phyloP scores from a whole-genome alignment of 2,888 invertebrate species.

The Polydrusus pterygomalis region DNA sequence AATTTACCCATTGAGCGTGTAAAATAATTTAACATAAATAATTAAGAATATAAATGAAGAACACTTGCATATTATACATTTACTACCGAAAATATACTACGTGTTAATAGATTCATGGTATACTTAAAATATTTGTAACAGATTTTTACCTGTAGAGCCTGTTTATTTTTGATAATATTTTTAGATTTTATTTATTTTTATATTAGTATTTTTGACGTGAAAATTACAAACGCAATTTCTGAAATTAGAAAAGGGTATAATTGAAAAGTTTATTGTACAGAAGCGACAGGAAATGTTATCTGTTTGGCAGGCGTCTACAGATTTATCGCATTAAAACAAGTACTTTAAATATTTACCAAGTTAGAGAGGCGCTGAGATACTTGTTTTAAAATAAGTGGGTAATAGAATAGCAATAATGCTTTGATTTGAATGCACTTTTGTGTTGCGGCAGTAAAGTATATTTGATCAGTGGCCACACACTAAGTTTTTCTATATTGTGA shows the following conservation, averaged over 20 bases:
- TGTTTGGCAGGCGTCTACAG: constrained; percentile 34
- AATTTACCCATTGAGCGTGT: not conserved
- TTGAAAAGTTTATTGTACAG: constrained; percentile 30
- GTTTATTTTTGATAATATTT: constrained; percentile 25
- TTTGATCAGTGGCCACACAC: not conserved
- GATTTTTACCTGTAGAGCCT: constrained; percentile 14
- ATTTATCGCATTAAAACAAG: constrained; percentile 34
- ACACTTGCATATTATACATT: constrained; percentile 10
- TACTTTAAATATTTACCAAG: constrained; percentile 23
- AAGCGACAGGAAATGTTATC: constrained; percentile 28
- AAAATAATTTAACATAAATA: constrained; percentile 49
- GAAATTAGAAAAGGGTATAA: constrained; percentile 29
- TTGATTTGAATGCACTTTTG: not conserved
- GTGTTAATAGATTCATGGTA: constrained; percentile 18
- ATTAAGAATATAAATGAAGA: constrained; percentile 4
- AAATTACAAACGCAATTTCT: constrained; percentile 26
- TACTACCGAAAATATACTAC: constrained; percentile 3
- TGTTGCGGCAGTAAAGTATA: not conserved
- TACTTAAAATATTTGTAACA: constrained; percentile 15
- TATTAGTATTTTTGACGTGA: constrained; percentile 9
- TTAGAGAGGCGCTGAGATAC: constrained; percentile 1
- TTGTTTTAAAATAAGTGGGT: constrained; percentile 6
- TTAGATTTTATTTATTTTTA: constrained; percentile 22
- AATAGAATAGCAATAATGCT: constrained; percentile 4
- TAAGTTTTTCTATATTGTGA: no score